Percentiles rank a stretch among this genome's conserved stretches.
These are phyloP conservation scores for Cavia porcellus DNA, from an alignment of 2,113 vertebrate species.

Conservation along the genomic window DNA sequence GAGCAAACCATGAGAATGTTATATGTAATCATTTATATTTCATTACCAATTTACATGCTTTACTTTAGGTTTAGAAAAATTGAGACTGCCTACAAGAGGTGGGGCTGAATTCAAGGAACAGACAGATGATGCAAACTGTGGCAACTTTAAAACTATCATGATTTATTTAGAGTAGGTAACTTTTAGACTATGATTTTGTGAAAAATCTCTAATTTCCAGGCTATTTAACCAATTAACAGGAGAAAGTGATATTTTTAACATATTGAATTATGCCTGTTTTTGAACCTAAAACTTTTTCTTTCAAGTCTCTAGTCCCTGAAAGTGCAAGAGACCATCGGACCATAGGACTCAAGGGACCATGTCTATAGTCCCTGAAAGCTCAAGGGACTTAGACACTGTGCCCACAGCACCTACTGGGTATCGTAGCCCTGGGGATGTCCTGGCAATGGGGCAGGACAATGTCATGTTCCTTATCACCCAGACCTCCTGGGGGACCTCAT, in stretches of 20 bases:
- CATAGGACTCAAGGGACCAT: too few species aligned
- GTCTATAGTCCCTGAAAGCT: neutral
- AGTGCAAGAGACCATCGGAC: too few species aligned
- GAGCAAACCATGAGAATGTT: constrained; percentile 18
- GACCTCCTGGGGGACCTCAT: neutral
- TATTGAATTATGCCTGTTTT: neutral
- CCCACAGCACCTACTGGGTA: neutral
- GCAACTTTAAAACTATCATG: neutral
- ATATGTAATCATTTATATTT: neutral
- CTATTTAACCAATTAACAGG: constrained; percentile 11
- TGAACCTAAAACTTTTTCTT: neutral
- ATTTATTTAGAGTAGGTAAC: neutral
- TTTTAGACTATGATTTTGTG: constrained; percentile 5
- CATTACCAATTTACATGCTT: neutral
- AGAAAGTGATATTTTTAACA: neutral
- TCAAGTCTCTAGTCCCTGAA: neutral
- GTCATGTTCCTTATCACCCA: neutral
- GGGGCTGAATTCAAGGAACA: neutral
- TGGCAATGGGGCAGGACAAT: neutral
- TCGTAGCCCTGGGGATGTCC: neutral
- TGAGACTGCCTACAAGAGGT: neutral
- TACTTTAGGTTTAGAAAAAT: neutral
- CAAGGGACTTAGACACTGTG: neutral
- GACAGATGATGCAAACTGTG: neutral
- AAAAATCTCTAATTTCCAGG: neutral